A percentile compares a stretch with the other conserved stretches of the same genome.
These are phyloP conservation scores for Cotesia glomerata DNA, from an alignment of 1,140 invertebrate genomes.

Conservation along the genomic window DNA sequence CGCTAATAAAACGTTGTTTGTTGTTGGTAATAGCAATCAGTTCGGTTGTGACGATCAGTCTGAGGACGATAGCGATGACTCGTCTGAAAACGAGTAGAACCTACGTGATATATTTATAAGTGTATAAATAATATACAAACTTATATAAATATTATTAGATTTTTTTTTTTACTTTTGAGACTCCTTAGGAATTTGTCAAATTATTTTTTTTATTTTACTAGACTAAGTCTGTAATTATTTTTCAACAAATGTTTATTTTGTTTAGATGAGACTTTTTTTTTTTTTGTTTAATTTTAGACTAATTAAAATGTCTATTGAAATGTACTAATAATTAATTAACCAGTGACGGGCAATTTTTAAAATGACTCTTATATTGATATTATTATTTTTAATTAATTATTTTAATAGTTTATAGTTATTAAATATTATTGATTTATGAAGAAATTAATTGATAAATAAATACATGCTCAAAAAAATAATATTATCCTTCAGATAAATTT, in stretches of 20 bases:
- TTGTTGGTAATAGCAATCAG: slow-evolving; percentile 23
- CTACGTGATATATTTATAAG: neutral
- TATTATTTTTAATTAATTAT: too few species aligned
- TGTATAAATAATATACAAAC: neutral
- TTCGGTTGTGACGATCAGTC: slow-evolving; percentile 1
- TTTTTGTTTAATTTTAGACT: slow-evolving; percentile 13
- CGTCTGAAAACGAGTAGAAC: slow-evolving; percentile 22
- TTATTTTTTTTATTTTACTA: slow-evolving; percentile 28
- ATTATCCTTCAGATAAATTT: slow-evolving; percentile 38
- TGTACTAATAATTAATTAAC: slow-evolving; percentile 39
- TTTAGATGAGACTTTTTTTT: slow-evolving; percentile 41
- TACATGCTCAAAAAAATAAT: slow-evolving; percentile 39
- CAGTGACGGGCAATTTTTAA: neutral
- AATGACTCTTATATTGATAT: neutral
- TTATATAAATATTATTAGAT: neutral
- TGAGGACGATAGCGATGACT: slow-evolving; percentile 20
- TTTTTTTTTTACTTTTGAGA: slow-evolving; percentile 13
- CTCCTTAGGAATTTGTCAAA: slow-evolving; percentile 44
- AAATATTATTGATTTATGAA: neutral
- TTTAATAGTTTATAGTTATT: neutral
- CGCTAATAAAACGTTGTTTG: slow-evolving; percentile 44
- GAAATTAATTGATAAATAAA: slow-evolving; percentile 36
- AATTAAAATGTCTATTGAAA: slow-evolving; percentile 47
- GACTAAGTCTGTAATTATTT: slow-evolving; percentile 63
- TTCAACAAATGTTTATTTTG: slow-evolving; percentile 53